Percentiles rank a stretch among this genome's conserved stretches.
Conservation (phyloP, 1,140 invertebrate species). For the Drosophila tropicalis region DNA sequence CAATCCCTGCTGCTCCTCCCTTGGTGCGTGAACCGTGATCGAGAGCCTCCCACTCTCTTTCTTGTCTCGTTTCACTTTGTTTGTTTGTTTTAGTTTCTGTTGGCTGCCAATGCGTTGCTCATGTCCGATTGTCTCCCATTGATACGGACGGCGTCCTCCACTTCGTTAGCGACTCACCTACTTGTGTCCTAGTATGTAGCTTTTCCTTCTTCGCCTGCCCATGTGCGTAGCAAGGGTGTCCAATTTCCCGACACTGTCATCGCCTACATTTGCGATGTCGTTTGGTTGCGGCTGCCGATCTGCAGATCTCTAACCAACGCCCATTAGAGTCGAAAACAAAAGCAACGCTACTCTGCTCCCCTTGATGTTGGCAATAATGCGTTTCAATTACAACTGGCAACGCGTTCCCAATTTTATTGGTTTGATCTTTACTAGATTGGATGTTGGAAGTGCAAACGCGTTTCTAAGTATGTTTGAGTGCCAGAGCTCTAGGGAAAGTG, state of each 20-base stretch:
- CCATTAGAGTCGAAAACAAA: constrained; percentile 57
- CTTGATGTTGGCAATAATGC: constrained; percentile 59
- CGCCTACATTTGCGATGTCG: constrained; percentile 65
- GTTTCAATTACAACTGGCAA: constrained; percentile 70
- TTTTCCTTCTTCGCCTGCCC: not conserved
- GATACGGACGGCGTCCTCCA: constrained; percentile 40
- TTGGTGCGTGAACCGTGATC: constrained; percentile 44
- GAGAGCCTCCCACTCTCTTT: constrained; percentile 54
- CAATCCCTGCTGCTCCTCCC: not conserved
- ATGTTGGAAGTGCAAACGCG: constrained; percentile 14
- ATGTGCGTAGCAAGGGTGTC: constrained; percentile 44
- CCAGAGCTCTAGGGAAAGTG: constrained; percentile 59
- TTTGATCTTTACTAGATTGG: constrained; percentile 54
- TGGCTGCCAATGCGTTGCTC: constrained; percentile 72
- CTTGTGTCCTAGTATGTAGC: constrained; percentile 53
- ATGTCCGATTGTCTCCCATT: constrained; percentile 75
- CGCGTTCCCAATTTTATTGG: constrained; percentile 66
- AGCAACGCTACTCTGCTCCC: constrained; percentile 36
- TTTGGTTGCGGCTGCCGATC: constrained; percentile 36
- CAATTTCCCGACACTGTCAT: constrained; percentile 67
- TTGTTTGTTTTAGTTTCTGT: constrained; percentile 43
- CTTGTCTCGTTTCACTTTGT: constrained; percentile 13
- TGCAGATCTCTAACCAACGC: constrained; percentile 59
- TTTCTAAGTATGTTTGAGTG: constrained; percentile 6
- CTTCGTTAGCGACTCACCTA: constrained; percentile 67